Percentiles rank a stretch among this genome's conserved stretches.
Conservation (phyloP, 2,888 invertebrate genomes). For the Euspilapteryx auroguttella region DNA sequence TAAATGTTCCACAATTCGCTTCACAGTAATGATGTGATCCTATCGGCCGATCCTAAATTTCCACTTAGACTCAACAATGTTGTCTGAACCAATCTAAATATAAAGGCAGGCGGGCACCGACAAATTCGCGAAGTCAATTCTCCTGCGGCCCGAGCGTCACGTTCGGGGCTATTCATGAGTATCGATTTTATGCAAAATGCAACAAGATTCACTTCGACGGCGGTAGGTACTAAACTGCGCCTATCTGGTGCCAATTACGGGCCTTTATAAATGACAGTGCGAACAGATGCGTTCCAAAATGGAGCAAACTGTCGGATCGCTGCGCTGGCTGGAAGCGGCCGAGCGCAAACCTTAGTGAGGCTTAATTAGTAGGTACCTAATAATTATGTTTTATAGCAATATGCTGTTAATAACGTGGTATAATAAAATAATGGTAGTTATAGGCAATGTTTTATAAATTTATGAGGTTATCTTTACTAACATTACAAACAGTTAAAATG, state of each 20-base stretch:
- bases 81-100: conserved; percentile 21
- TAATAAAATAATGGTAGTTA: no score
- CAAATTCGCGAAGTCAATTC: background rate
- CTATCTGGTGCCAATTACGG: conserved; percentile 38
- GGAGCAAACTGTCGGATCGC: no score
- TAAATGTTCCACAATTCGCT: no score
- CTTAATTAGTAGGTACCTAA: no score
- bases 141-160: background rate
- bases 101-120: conserved; percentile 25
- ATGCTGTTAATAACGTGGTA: no score
- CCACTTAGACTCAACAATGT: conserved; percentile 48
- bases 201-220: conserved; percentile 55
- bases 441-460: no score
- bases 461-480: no score
- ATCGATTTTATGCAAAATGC: conserved; percentile 62
- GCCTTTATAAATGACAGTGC: conserved; percentile 24
- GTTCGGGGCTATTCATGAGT: conserved; percentile 48
- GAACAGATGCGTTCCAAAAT: conserved; percentile 18
- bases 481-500: no score
- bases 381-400: no score
- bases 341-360: no score
- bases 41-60: conserved; percentile 27
- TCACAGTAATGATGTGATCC: conserved; percentile 10
- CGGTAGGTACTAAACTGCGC: conserved; percentile 19
- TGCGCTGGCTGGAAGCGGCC: no score